Percentiles rank a stretch among this genome's conserved stretches.
These are phyloP conservation scores for Eubasilissa regina DNA, from an alignment of 1,140 invertebrate genomes.

Conservation along the genomic window DNA sequence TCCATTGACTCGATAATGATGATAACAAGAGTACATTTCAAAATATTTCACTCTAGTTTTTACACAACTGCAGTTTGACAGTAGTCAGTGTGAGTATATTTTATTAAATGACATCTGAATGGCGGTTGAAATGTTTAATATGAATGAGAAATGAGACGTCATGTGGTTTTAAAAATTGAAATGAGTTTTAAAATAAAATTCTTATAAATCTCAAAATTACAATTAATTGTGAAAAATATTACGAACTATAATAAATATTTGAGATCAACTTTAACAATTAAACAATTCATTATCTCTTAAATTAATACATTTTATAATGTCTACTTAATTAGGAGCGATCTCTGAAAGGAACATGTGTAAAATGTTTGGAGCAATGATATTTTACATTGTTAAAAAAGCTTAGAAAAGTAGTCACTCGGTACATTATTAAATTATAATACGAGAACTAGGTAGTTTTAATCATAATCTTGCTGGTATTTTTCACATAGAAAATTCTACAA, in stretches of 20 bases:
- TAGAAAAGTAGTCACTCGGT: constrained; percentile 27
- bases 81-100: too few species aligned
- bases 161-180: constrained; percentile 33
- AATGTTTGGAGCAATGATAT: too few species aligned
- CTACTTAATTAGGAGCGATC: background rate
- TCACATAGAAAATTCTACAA: constrained; percentile 36
- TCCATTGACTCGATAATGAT: background rate
- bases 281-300: background rate
- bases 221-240: constrained; percentile 8
- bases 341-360: background rate
- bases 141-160: constrained; percentile 31
- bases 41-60: background rate
- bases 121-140: background rate
- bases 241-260: background rate
- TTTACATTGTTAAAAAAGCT: background rate
- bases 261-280: background rate
- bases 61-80: too few species aligned
- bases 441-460: background rate
- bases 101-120: too few species aligned
- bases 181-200: constrained; percentile 41
- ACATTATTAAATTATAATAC: constrained; percentile 11
- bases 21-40: background rate
- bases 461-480: constrained; percentile 2
- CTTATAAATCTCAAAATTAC: constrained; percentile 31
- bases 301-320: background rate